A percentile compares a stretch with the other conserved stretches of the same genome.
phyloP scores from a whole-genome alignment of 2,113 vertebrate genomes.

The Mormoops blainvillei region DNA sequence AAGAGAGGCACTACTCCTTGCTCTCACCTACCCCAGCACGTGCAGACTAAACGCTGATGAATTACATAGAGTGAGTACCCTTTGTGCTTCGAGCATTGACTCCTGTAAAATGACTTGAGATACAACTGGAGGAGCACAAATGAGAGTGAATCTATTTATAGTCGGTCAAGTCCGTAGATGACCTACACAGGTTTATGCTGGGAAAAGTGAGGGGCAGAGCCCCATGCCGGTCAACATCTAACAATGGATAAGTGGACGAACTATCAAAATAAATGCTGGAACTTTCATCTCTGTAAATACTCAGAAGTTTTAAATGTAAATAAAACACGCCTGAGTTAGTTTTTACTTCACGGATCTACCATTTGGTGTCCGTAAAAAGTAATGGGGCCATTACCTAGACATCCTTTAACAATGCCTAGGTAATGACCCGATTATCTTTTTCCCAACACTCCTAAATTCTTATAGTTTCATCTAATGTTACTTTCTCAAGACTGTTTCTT shows the following conservation, averaged over 20 bases:
- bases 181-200: neutral
- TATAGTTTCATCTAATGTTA: neutral
- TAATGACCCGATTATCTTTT: neutral
- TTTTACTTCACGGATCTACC: conserved; percentile 2
- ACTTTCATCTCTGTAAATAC: neutral
- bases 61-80: neutral
- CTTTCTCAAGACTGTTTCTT: neutral
- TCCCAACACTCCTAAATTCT: neutral
- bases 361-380: neutral
- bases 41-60: neutral
- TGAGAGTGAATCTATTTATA: neutral
- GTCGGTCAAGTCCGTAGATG: neutral
- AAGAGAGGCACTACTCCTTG: neutral
- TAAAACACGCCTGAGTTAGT: neutral
- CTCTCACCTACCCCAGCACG: neutral
- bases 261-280: neutral
- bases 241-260: neutral
- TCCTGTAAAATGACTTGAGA: neutral
- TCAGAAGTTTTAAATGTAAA: neutral
- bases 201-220: neutral
- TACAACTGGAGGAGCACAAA: neutral
- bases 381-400: neutral
- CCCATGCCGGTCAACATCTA: neutral
- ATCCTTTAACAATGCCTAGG: neutral
- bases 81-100: neutral